Evolutionary conservation across 2,888 invertebrate genomes (phyloP), one percentile per base, ranked within the genome.

Genomic region (Camptogramma bilineatum): DNA sequence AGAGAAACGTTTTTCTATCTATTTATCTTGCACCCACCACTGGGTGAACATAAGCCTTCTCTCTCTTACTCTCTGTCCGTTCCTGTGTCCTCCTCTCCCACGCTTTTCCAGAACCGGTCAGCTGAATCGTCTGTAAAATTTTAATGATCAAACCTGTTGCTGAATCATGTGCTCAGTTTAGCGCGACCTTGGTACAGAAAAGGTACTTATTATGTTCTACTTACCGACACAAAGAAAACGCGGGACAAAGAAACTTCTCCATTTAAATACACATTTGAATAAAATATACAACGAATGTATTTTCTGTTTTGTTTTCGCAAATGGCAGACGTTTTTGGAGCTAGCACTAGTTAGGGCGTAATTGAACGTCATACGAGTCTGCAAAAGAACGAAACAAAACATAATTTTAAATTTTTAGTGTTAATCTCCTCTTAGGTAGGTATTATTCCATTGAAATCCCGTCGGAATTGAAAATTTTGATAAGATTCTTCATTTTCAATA

Each of bases 201-300:
- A 52, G 31, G 47, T 47, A 48, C 57, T 57, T 57, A 57, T 63
- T 53, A 57, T 63, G 62, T 57, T 52, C 52, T 57, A 53, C 62
- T 63, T 62, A 57, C 56, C 13, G 48, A 57, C 42, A 63, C 62
- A 63, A 63, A 63, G 57, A 56, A 62, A 51, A 57, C 21, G 52
- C 31, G 18, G 53, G 56, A 63, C 62, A 63, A 63, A 57, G 62
- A 39, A 63, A 63, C 62, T 63, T 52, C 34, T 34, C 52, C 48
- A 63, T 63, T 63, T 57, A 63, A 57, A 57, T 57, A 63, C 48
- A 57, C 62, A 63, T 63, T 53, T 63, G 57, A 63, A 63, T 63
- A 63, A 63, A 63, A 63, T 28, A 62, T 57, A 57, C 62, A 56
- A 51, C 3, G 31, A 56, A 52, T 46, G 44, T 52, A 52, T 62